phyloP scores from a whole-genome alignment of 2,113 vertebrate genomes.

The Salvator merianae region DNA sequence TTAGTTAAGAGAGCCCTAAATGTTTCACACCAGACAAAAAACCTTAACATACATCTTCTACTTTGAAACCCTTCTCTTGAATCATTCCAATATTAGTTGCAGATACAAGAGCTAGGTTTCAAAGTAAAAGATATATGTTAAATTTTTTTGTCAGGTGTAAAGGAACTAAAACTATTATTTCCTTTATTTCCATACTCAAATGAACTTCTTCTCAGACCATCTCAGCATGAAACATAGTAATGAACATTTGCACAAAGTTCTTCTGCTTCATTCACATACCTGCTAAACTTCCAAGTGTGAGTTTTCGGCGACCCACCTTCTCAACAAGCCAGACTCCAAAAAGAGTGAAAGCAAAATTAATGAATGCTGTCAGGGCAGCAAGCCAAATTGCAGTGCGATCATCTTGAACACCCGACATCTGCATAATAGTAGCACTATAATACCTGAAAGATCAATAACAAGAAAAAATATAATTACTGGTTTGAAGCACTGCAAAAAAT shows the following conservation, averaged over 20 bases:
- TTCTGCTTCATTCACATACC: conserved; percentile 73
- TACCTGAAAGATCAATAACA: conserved; percentile 79
- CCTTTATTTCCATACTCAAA: not conserved
- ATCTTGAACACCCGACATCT: conserved; percentile 96
- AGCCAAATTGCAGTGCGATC: conserved; percentile 95
- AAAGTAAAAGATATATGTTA: too few relatives aligned
- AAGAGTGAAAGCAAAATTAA: conserved; percentile 95
- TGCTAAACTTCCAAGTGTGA: conserved; percentile 88
- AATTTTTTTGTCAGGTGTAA: not conserved
- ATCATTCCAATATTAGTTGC: not conserved
- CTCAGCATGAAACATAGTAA: conserved; percentile 4
- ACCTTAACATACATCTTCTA: not conserved
- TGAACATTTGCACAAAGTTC: not conserved
- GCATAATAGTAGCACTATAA: conserved; percentile 98
- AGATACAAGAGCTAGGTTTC: too few relatives aligned
- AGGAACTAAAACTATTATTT: not conserved
- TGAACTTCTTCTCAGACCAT: not conserved
- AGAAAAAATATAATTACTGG: accelerated
- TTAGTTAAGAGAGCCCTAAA: not conserved
- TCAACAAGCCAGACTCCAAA: conserved; percentile 98
- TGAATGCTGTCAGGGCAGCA: conserved; percentile 89
- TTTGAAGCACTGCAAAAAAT: not conserved
- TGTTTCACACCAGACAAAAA: not conserved
- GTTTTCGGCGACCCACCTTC: conserved; percentile 90
- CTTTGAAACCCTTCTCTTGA: not conserved